A percentile compares a stretch with the other conserved stretches of the same genome.
Conservation (phyloP, 2,113 vertebrate genomes). For the Noturus placidus region DNA sequence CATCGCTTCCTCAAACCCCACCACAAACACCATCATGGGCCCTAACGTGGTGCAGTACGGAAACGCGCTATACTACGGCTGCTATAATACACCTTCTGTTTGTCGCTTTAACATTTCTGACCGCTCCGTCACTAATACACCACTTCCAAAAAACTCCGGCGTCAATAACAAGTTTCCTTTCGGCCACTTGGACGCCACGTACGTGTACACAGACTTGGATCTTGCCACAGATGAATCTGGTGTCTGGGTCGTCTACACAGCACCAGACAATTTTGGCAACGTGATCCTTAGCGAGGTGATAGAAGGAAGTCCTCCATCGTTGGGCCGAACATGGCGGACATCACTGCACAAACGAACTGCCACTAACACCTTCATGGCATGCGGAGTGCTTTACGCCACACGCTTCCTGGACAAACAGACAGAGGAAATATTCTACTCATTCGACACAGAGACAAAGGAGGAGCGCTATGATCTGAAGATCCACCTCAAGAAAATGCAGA, state of each 20-base stretch:
- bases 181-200: conserved; percentile 63
- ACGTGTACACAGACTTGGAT: conserved; percentile 69
- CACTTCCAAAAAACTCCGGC: conserved; percentile 67
- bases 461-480: conserved; percentile 67
- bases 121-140: conserved; percentile 49
- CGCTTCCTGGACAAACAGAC: conserved; percentile 54
- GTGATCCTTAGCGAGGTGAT: conserved; percentile 66
- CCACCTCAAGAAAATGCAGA: conserved; percentile 63
- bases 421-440: conserved; percentile 75
- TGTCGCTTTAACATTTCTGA: conserved; percentile 70
- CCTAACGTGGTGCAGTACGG: conserved; percentile 67
- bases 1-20: conserved; percentile 64
- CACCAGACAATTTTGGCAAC: conserved; percentile 65
- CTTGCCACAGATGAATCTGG: conserved; percentile 72
- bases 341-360: conserved; percentile 67
- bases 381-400: conserved; percentile 72
- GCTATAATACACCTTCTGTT: conserved; percentile 64
- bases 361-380: conserved; percentile 74
- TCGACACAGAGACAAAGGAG: conserved; percentile 61
- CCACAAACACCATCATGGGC: conserved; percentile 74
- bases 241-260: conserved; percentile 70
- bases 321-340: conserved; percentile 65
- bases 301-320: not conserved
- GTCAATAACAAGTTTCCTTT: conserved; percentile 71
- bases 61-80: conserved; percentile 69